Evolutionary conservation across 2,888 invertebrate species (phyloP).

Genomic region (Cantharis flavilabris): DNA sequence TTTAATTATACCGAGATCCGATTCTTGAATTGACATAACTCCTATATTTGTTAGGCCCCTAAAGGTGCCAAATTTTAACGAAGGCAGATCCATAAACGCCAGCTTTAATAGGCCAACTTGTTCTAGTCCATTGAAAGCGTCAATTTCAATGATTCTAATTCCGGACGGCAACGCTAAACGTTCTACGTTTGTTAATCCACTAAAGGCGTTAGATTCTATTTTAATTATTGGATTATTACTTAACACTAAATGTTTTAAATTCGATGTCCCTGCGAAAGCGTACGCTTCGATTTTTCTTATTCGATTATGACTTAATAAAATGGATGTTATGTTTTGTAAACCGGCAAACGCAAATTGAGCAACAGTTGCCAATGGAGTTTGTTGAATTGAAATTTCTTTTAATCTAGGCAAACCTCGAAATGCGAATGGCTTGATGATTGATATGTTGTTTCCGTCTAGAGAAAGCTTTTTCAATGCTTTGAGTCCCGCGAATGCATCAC

Average conservation of each 20-base stretch:
- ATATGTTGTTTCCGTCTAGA: constrained; percentile 86
- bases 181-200: constrained; percentile 80
- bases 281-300: constrained; percentile 66
- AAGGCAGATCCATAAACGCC: constrained; percentile 81
- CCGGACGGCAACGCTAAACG: constrained; percentile 84
- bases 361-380: constrained; percentile 80
- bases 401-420: constrained; percentile 82
- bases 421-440: constrained; percentile 80
- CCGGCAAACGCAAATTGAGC: constrained; percentile 84
- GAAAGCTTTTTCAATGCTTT: constrained; percentile 80
- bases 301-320: constrained; percentile 64
- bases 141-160: constrained; percentile 73
- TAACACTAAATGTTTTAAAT: constrained; percentile 79
- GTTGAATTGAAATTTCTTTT: constrained; percentile 80
- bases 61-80: constrained; percentile 73
- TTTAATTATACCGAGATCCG: constrained; percentile 76
- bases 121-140: constrained; percentile 81
- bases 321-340: constrained; percentile 77
- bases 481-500: constrained; percentile 82
- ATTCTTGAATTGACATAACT: constrained; percentile 78
- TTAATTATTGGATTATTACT: constrained; percentile 83
- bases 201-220: constrained; percentile 82
- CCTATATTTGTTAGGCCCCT: constrained; percentile 77
- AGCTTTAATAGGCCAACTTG: constrained; percentile 81
- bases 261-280: constrained; percentile 86